Evolutionary conservation across 30 jellyfish, hydroid and myxozoan genomes (phyloP), one percentile per base, ranked within the genome.

Genomic region (Morbakka virulenta): DNA sequence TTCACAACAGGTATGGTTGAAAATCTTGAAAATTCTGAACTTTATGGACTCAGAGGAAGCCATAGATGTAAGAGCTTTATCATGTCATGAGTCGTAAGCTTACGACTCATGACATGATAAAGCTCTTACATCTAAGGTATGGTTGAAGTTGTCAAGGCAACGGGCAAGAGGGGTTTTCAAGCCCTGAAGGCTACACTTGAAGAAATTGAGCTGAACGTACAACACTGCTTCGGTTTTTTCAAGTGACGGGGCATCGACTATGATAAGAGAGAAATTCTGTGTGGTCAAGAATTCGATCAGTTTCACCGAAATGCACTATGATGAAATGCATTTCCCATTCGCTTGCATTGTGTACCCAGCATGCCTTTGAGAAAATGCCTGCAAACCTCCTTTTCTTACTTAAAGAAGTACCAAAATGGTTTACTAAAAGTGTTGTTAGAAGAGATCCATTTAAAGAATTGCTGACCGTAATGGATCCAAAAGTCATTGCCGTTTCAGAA

Each of bases 311-410:
- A 23, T 69, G 92, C 79, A 47, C 17, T 62, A 78, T 67, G 26
- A 80, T 25, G 70, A 67, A 74, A 68, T 80, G 92, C 67, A 80
- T 80, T 69, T 41, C 77, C 72, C 90, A 79, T 61, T 80, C 92
- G 14, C 79, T 80, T 50, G 78, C 84, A 62, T 36, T 68, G 62
- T 80, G 92, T 80, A 69, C 69, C 1, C 32, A 33, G 33, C 32
- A 69, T 2, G 92, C 84, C 0, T 67, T 52, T 51, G 61, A 68
- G 23, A 80, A 80, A 36, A 69, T 80, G 72, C 84, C 92, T 1
- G 33, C 92, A 29, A 80, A 80, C 57, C 84, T 80, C 32, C 78
- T 77, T 27, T 67, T 47, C 53, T 72, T 69, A 17, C 84, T 80
- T 51, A 62, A 77, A 31, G 84, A 69, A 66, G 49, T 67, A 28